Base-by-base conservation (phyloP, 2,113 vertebrate species). In the Poeciliopsis prolifica region DNA sequence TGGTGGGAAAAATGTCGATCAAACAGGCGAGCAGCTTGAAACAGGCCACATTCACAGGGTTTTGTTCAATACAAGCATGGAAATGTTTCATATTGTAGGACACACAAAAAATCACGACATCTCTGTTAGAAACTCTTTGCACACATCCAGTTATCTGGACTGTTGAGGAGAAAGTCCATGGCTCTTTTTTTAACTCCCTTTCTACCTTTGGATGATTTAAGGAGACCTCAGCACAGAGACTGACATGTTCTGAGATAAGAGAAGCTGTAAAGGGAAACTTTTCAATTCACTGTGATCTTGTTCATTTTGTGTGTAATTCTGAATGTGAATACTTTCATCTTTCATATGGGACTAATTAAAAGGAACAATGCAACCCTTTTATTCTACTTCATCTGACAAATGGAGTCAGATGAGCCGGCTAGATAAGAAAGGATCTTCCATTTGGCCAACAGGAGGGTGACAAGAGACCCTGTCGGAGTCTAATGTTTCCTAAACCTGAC, bases 401-500 rank as follows among this genome's bases (percentile, higher is more conserved):
- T 73, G 35, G 35, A 67, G 65, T 84, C 63, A 65, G 26, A 66
- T 58, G 65, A 64, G 63, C n/a, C 51, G 64, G 72, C 42, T 24
- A 70, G 58, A 72, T 63, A 65, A 78, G 68, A 61, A 33, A 80
- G 68, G 66, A 65, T 77, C 33, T 64, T 70, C 0, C 31, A 75
- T 68, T 76, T 0, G 3, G 26, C 33, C 44, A 72, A 33, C 54
- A 54, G 70, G 7, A 84, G 51, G 51, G 73, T 60, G 51, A 63
- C 42, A 64, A 69, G 78, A 37, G 14, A 0, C 13, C 15, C 15
- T 33, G 63, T 19, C 19, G 58, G 66, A 8, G 26, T 35, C 8
- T 66, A 68, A 70, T 84, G 72, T 71, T 80, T 80, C 76, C 35
- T 69, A 67, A 65, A 61, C 44, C n/a, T 28, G 35, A 22, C 19